Base-by-base conservation (phyloP, 2,113 vertebrate genomes). In the Lasiurus cinereus region DNA sequence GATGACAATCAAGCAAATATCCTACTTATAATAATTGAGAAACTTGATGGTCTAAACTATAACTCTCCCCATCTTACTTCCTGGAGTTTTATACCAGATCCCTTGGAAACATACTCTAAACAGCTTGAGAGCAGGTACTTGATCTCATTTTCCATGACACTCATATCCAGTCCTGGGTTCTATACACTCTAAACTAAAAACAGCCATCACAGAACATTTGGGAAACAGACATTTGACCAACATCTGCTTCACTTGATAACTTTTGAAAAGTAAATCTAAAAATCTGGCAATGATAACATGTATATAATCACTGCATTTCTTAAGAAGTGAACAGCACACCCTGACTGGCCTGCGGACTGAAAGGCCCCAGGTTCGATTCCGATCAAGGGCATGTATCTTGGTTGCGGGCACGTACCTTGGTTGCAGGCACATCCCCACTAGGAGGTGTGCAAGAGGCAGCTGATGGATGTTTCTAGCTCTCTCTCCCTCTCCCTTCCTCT, bases 211-310 rank as follows among this genome's bases (percentile, higher is more conserved):
- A 74, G n/a, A 85, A 89, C 13, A 93, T 48, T 19, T 85, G 19
- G 6, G 85, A 88, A 12, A 77, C 52, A 62, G 69, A 46, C 29
- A 85, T 67, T 1, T 93, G 54, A 73, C 52, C 72, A 54, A 66
- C 62, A 90, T 48, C 83, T 90, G 72, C 62, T 39, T 82, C 48
- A 67, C 33, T 88, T 89, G 84, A 39, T 84, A 93, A 94, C 50
- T 93, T 95, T 83, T 67, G 39, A 90, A 19, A 96, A 77, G 19
- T 67, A 76, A 79, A 96, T 52, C 76, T 88, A 72, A 95, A 95
- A 86, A 43, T 83, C 31, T 73, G 69, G 76, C 43, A 80, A 46
- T 22, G 14, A 83, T 3, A 74, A 43, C 33, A 62, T 77, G 21
- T 52, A 13, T 62, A 84, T 72, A 54, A 86, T 66, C 79, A 93